phyloP scores from a whole-genome alignment of 2,888 invertebrate genomes.

The Folsomia candida region DNA sequence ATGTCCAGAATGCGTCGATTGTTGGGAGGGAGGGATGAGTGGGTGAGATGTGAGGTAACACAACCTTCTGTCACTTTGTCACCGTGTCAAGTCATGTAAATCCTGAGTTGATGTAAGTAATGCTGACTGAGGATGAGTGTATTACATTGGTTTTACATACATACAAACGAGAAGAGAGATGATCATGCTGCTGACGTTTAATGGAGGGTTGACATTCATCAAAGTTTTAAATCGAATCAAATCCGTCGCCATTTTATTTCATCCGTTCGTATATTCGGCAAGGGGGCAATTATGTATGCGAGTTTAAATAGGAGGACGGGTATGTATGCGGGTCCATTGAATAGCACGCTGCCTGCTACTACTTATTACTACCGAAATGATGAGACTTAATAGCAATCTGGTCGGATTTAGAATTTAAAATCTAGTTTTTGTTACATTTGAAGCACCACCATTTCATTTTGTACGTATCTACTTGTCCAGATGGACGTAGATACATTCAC shows the following conservation, averaged over 20 bases:
- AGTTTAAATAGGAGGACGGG: not conserved
- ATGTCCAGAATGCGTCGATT: too few relatives aligned
- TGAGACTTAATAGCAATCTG: not conserved
- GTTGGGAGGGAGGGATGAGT: too few relatives aligned
- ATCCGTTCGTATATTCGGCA: not conserved
- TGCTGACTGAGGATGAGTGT: too few relatives aligned
- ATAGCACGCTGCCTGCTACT: not conserved
- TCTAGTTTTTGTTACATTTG: not conserved
- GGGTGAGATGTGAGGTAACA: too few relatives aligned
- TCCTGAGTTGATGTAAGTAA: too few relatives aligned
- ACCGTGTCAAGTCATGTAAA: too few relatives aligned
- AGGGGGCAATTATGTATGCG: not conserved
- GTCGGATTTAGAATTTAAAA: not conserved
- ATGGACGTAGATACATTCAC: conserved; percentile 1
- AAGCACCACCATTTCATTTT: not conserved
- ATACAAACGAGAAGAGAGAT: too few relatives aligned
- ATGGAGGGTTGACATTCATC: too few relatives aligned
- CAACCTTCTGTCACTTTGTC: too few relatives aligned
- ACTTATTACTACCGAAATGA: not conserved
- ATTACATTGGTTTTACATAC: too few relatives aligned
- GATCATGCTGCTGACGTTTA: too few relatives aligned
- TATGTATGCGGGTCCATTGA: not conserved
- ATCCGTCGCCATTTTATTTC: not conserved
- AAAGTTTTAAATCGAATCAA: too few relatives aligned
- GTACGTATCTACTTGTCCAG: conserved; percentile 18